Evolutionary conservation across 2,797 vertebrate genomes (phyloP), one percentile per base, ranked within the genome.

Genomic region (Coilia nasus): DNA sequence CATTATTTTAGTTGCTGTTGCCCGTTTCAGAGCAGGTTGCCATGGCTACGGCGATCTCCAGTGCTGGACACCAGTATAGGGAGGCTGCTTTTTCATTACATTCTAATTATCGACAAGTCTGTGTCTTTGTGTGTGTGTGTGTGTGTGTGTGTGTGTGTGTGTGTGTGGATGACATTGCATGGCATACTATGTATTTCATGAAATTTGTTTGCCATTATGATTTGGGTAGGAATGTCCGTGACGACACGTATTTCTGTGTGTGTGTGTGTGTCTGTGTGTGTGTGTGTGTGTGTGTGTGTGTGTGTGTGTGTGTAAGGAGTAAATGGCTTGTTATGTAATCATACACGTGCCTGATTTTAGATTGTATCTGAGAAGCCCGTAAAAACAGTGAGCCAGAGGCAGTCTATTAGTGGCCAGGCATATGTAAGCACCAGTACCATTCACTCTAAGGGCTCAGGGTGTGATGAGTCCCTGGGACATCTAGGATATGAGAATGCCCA

Each of bases 11-110:
- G 71, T 44, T 83, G 78, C 84, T 83, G 87, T 89, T 87, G 80
- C 87, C 87, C 88, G 54, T 84, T 64, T 83, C 84, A 85, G 83
- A 85, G 82, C 59, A 71, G 81, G 93, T 94, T 84, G 41, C 92
- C 88, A 91, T 90, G 64, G 93, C 81, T 90, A 93, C 92, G 85
- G 81, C 83, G 85, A 83, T 89, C 85, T 89, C 78, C 15, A 87
- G 88, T 85, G 60, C 82, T 56, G 84, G 82, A 82, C 41, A 67
- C 54, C 90, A 85, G 86, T 82, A 84, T 78, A 44, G 71, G 57
- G 9, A 44, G 35, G 10, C 35, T 44, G 71, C 71, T 41, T 78
- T 21, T 78, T 31, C 71, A 78, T 44, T 19, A 44, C 35, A 78
- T 19, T 59, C 17, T 59, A 59, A 2, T 59, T 59, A 59, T 59